These are phyloP conservation scores for Archips crataeganus DNA, from an alignment of 2,888 invertebrate genomes.

Conservation along the genomic window DNA sequence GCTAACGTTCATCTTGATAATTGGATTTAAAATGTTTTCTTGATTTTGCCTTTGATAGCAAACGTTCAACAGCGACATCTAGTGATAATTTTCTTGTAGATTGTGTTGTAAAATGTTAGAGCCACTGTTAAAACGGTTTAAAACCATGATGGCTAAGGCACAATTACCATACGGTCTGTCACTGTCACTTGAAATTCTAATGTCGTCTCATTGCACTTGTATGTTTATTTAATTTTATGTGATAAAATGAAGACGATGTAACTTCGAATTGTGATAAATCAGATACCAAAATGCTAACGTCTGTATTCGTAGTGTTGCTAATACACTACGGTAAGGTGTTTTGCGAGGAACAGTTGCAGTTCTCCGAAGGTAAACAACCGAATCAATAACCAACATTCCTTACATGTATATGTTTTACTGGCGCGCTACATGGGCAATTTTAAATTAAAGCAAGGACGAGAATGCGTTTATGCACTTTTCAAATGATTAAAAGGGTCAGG, in stretches of 20 bases:
- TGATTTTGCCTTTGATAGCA: no score
- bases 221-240: slow-evolving; percentile 1
- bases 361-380: slow-evolving; percentile 37
- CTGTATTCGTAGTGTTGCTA: slow-evolving; percentile 5
- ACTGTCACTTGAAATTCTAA: neutral
- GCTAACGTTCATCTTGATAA: no score
- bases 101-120: neutral
- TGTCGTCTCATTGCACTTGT: neutral
- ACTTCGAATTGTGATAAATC: neutral
- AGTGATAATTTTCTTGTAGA: neutral
- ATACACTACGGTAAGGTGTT: slow-evolving; percentile 10
- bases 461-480: slow-evolving; percentile 1
- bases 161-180: neutral
- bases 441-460: slow-evolving; percentile 4
- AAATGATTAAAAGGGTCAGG: slow-evolving; percentile 4
- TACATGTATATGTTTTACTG: neutral
- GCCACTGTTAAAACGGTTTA: neutral
- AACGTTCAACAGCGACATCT: neutral
- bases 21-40: no score
- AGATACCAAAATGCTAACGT: slow-evolving; percentile 11
- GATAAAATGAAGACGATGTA: neutral
- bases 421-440: neutral
- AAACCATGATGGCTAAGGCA: neutral
- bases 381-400: slow-evolving; percentile 24
- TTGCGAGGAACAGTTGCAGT: slow-evolving; percentile 25